Evolutionary conservation across 2,888 invertebrate species (phyloP), one percentile per base, ranked within the genome.

Genomic region (Eilema caniola): DNA sequence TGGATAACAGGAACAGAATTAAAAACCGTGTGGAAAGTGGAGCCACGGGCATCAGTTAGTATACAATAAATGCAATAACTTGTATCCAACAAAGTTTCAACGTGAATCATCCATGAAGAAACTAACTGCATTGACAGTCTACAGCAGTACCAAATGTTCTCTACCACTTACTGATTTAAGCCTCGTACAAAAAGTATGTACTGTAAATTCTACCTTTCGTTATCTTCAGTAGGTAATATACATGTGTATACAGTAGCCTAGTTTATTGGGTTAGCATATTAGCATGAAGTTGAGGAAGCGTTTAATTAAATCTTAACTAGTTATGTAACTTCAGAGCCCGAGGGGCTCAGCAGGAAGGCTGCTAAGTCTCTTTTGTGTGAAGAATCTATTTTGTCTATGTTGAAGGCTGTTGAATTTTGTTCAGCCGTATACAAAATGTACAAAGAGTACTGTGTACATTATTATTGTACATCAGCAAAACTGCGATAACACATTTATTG

Each of bases 271-370:
- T 75, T 72, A 78, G 80, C 76, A 75, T 78, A 80, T 77, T 81
- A 80, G 73, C 71, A 67, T 66, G 69, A 71, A 75, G 77, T 82
- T 79, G 80, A 74, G 82, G 77, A 74, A 78, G 80, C 78, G 70
- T 81, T 81, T 80, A 78, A 81, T 81, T 81, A 78, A 80, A 80
- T 82, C 75, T 79, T 78, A 77, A 80, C 77, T 78, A 75, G 82
- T 82, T 82, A 79, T 73, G 67, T 53, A 82, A 79, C 72, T 81
- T 72, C 0, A 65, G 31, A 41, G 66, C 81, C 67, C 71, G 60
- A 11, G 81, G 70, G 78, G 73, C 57, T 73, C 67, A 71, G 74
- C 64, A 73, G 72, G 65, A 71, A 72, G 67, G 72, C 69, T 28
- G 62, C 67, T 67, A 67, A 64, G 68, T 73, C 66, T 63, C 53